Base-by-base conservation (phyloP, 2,888 invertebrate genomes). In the Bellardia pandia region DNA sequence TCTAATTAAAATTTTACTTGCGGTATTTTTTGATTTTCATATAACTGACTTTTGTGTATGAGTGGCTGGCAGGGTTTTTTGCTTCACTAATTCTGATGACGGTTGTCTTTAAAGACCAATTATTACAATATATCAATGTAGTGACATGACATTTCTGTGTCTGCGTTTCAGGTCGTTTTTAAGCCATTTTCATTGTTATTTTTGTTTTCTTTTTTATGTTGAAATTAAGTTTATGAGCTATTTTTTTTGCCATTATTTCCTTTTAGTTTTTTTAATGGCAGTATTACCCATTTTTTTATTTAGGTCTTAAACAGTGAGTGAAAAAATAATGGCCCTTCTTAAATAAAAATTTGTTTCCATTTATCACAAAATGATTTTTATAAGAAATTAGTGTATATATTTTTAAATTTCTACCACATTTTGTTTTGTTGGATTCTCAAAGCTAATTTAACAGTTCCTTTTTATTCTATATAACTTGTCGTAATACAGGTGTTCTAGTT, bases 1-100 rank as follows among this genome's bases (percentile, higher is more conserved):
- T 81, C 87, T 85, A 87, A 87, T 87, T 87, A 85, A 87, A 81
- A 87, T 69, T 85, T 87, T 48, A 74, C 68, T 86, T 81, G 84
- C 60, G 80, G 68, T 81, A 81, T 76, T 76, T 60, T 53, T 40
- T 77, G 9, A 53, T 74, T 68, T 66, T 37, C 14, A 45, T 66
- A 16, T 30, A 53, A 42, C n/a, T 74, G 74, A 48, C 66, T 48
- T 58, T 64, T 23, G 5, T 62, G 23, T 1, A 16, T 40, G 74
- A 23, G 2, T 53, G 64, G 2, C 13, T 66, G 53, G 33, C 33
- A 11, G 23, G 13, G 0, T 42, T 69, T 37, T 64, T 13, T 5
- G 33, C 16, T 58, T n/a, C n/a, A 16, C 5, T 66, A 13, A 58
- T 56, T 74, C 48, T 45, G 11, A 8, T 82, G 42, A 30, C 8